Base-by-base conservation (phyloP, 2,888 invertebrate species). In the Rhagonycha lutea region DNA sequence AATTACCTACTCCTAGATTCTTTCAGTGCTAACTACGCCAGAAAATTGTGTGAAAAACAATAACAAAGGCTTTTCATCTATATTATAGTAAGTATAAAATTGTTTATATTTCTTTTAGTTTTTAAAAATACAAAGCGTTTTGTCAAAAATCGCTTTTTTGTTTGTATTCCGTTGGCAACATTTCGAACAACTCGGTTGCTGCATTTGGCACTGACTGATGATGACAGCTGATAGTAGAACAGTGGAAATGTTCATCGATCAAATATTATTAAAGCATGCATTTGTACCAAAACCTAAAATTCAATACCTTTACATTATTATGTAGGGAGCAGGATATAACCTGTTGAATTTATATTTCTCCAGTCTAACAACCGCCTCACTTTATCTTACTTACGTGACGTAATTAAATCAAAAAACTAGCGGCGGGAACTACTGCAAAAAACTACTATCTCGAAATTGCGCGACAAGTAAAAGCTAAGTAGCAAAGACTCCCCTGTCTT, bases 401-500 rank as follows among this genome's bases (percentile, higher is more conserved):
- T 47, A 47, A 47, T 47, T 47, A 47, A 47, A 47, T 47, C 47
- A 47, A 47, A 47, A 47, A 47, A 47, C 47, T 47, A 47, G 8
- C 47, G n/a, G 47, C n/a, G n/a, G n/a, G n/a, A n/a, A 47, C n/a
- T 7, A 47, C 0, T 7, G 9, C 8, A 28, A 28, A 28, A n/a
- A 47, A 47, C n/a, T 47, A 47, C 4, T 1, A n/a, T n/a, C 4
- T 1, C 5, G 32, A 32, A n/a, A 47, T 47, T 47, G 47, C 47
- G 47, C 47, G n/a, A n/a, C 47, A 47, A 47, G n/a, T n/a, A 47
- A 47, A 67, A 70, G 72, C 76, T 65, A 60, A 18, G 47, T 7
- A 69, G 70, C 70, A 76, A 76, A 61, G 61, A 69, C 72, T 72
- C 69, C 65, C 72, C 72, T 76, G 69, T 72, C 72, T 76, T 76